Evolutionary conservation across 2,113 vertebrate genomes (phyloP).

Genomic region (Hassar affinis): DNA sequence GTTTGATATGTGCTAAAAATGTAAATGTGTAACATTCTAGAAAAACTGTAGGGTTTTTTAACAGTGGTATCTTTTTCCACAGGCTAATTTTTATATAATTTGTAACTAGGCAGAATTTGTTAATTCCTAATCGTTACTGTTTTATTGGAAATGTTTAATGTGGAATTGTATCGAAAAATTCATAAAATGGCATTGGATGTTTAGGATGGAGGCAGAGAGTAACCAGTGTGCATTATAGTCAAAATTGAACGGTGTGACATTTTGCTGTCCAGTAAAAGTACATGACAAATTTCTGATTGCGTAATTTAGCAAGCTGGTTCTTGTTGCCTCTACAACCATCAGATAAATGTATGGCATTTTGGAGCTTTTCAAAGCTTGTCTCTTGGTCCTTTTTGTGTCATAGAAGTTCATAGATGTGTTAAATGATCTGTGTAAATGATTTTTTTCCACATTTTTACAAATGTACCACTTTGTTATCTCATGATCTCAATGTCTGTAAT

Average conservation of each 20-base stretch:
- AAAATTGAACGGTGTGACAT: conserved; percentile 23
- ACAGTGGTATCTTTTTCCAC: conserved; percentile 14
- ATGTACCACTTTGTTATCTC: conserved; percentile 75
- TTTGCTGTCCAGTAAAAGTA: conserved; percentile 30
- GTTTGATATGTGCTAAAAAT: conserved; percentile 16
- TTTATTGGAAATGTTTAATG: conserved; percentile 14
- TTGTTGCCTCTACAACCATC: conserved; percentile 78
- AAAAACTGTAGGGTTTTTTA: conserved; percentile 27
- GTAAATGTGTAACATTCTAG: conserved; percentile 4
- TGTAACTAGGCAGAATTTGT: conserved; percentile 39
- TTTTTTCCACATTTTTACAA: conserved; percentile 71
- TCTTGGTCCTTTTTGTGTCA: conserved; percentile 77
- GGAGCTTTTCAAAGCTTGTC: conserved; percentile 33
- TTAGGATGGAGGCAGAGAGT: conserved; percentile 40
- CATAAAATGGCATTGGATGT: conserved; percentile 21
- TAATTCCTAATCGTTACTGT: conserved; percentile 11
- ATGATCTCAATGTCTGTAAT: conserved; percentile 83
- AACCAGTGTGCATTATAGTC: conserved; percentile 27
- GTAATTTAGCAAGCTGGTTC: conserved; percentile 91
- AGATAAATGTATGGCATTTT: conserved; percentile 53
- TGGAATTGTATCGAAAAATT: conserved; percentile 36
- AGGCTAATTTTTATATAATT: conserved; percentile 17
- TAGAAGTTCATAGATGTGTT: conserved; percentile 66
- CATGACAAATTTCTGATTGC: conserved; percentile 51
- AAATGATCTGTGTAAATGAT: conserved; percentile 84